These are phyloP conservation scores for Epicauta chinensis DNA, from an alignment of 1,140 invertebrate genomes.

Conservation along the genomic window DNA sequence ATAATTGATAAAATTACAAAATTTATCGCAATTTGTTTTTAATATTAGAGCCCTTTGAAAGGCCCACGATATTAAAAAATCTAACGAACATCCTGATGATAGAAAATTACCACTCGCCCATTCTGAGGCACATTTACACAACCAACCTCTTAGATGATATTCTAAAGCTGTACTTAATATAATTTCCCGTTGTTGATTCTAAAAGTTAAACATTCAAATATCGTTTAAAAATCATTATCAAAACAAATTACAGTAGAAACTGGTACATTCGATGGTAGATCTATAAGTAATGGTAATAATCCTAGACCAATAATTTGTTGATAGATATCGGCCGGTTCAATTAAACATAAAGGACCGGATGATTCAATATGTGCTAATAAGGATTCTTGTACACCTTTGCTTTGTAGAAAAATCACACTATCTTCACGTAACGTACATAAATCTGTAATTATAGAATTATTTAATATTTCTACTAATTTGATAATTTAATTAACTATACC, in stretches of 20 bases:
- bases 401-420: slow-evolving; percentile 47
- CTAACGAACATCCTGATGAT: slow-evolving; percentile 57
- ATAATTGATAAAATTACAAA: slow-evolving; percentile 39
- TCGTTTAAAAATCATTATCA: background rate
- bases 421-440: slow-evolving; percentile 43
- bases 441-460: background rate
- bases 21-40: slow-evolving; percentile 62
- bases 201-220: slow-evolving; percentile 17
- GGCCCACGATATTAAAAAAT: slow-evolving; percentile 70
- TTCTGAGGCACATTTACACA: slow-evolving; percentile 62
- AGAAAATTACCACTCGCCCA: slow-evolving; percentile 67
- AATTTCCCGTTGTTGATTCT: slow-evolving; percentile 61
- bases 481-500: slow-evolving; percentile 46
- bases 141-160: slow-evolving; percentile 60
- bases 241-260: slow-evolving; percentile 18
- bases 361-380: slow-evolving; percentile 56
- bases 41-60: slow-evolving; percentile 63
- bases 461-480: background rate
- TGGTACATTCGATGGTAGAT: slow-evolving; percentile 27
- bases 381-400: slow-evolving; percentile 59
- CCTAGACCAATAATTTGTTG: slow-evolving; percentile 54
- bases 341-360: slow-evolving; percentile 56
- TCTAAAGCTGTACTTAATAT: slow-evolving; percentile 74
- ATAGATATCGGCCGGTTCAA: slow-evolving; percentile 61
- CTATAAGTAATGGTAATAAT: slow-evolving; percentile 54